Evolutionary conservation across 2,113 vertebrate genomes (phyloP), one percentile per base, ranked within the genome.

Genomic region (Anhinga rufa): DNA sequence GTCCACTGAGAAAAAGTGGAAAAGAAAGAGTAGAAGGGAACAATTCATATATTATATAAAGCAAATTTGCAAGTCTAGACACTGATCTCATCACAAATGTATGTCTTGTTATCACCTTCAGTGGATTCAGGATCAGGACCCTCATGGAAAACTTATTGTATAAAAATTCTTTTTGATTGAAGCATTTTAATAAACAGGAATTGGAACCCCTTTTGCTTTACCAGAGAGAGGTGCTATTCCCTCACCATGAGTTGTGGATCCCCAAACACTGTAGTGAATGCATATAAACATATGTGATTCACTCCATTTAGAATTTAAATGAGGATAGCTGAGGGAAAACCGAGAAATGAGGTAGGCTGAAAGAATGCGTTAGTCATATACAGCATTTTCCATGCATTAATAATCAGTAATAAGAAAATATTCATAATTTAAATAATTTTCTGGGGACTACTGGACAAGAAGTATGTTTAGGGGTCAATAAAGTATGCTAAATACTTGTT

Each of bases 381-480:
- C 78, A 90, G 89, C 65, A 86, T 79, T 95, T 94, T 14, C 94
- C 68, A 75, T 92, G 86, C 76, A 95, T 96, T 97, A 93, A 96
- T 96, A 90, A 93, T 87, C 88, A 93, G 82, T 86, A 84, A 96
- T 84, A 92, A 83, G 88, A 74, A 96, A 94, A 94, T 95, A 93
- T 76, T 79, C 86, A 69, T 96, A 75, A 94, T 88, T 94, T 82
- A 93, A 85, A 71, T 76, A 21, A 8, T 40, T 94, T 93, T 93
- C 55, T 60, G 31, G 74, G 51, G 57, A 40, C 38, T 40, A 52
- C 62, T 3, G 18, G 64, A 68, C 86, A 68, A 90, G 64, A 48
- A 51, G 40, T 12, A 34, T 24, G 9, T 82, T 86, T 78, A 79
- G 70, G 42, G 54, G 75, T 88, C 52, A 42, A 17, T 94, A 84